phyloP scores from a whole-genome alignment of 1,140 invertebrate species.

The Argopecten irradians region DNA sequence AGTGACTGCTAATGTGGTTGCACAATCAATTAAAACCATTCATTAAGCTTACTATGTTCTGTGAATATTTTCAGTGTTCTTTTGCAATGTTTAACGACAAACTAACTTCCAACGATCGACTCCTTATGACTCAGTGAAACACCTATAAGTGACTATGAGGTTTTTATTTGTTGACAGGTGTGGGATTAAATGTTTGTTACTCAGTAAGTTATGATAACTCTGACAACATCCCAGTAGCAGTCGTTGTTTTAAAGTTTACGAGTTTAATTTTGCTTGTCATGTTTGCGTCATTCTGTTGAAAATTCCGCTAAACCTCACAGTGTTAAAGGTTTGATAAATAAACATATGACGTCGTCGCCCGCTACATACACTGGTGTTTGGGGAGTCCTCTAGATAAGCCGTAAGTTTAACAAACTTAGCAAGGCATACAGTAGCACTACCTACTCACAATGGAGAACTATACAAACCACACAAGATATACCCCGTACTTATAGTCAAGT shows the following conservation, averaged over 20 bases:
- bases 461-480: not conserved
- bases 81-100: no score
- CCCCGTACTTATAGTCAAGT: no score
- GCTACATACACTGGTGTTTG: not conserved
- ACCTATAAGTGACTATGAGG: no score
- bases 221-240: not conserved
- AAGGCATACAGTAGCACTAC: not conserved
- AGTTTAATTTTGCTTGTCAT: not conserved
- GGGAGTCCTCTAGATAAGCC: not conserved
- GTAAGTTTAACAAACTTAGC: constrained; percentile 23
- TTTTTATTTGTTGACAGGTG: no score
- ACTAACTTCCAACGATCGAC: no score
- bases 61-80: no score
- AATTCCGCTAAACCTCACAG: not conserved
- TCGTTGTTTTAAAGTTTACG: not conserved
- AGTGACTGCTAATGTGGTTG: no score
- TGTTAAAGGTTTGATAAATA: not conserved
- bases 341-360: not conserved
- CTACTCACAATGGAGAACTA: not conserved
- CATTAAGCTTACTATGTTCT: no score
- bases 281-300: not conserved
- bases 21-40: no score
- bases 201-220: no score
- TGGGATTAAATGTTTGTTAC: no score
- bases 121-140: no score